Evolutionary conservation across 2,797 vertebrate species (phyloP), one percentile per base, ranked within the genome.

Genomic region (Hypotaenidia okinawae): DNA sequence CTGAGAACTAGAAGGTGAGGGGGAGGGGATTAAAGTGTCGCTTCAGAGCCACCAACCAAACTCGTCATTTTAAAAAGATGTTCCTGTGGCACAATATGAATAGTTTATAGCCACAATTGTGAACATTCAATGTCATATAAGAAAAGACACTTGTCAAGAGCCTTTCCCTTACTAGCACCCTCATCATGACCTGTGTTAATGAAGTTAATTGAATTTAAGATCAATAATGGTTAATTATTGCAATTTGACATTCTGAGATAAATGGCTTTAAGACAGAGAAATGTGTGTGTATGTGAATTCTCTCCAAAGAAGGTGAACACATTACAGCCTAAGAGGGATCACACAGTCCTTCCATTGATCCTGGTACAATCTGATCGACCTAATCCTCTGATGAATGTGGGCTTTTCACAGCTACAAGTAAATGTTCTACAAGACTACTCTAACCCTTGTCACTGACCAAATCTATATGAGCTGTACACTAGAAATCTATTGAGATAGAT

Each of bases 151-250:
- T 98, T 98, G 98, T 98, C 98, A 98, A 98, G 97, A 96, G 97
- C 95, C 94, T 97, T 97, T 98, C 97, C 97, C 97, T 98, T 98
- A 98, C 98, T 98, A 97, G 98, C 96, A 97, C 97, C 97, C 97
- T 98, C 97, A 97, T 98, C 98, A 97, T 98, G 98, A 98, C 98
- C 99, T 97, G 98, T 97, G 98, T 99, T 99, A 99, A 99, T 99
- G 99, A 99, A 99, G 98, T 99, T 99, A 99, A 99, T 99, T 99
- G 99, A 99, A 99, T 99, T 98, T 98, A 98, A 97, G 99, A 99
- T 99, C 99, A 98, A 99, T 99, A 99, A 99, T 98, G 98, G 98
- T 99, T 99, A 99, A 99, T 99, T 99, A 99, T 99, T 99, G 98
- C 98, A 98, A 99, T 99, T 99, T 99, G 99, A 99, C 99, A 99